phyloP scores from a whole-genome alignment of 2,888 invertebrate species.

The Nemotelus nigrinus region DNA sequence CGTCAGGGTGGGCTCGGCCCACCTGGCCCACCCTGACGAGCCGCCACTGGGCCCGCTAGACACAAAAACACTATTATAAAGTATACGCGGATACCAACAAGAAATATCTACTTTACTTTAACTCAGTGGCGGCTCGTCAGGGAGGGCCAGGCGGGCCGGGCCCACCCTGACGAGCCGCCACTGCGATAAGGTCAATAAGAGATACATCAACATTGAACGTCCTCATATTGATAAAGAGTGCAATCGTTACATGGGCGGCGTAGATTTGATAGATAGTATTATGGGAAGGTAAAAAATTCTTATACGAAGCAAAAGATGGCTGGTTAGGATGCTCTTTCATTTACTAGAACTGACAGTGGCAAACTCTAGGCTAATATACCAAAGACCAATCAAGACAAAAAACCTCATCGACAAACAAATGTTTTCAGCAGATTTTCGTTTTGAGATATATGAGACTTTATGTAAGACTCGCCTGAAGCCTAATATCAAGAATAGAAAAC shows the following conservation, averaged over 20 bases:
- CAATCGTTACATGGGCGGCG: slow-evolving; percentile 54
- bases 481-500: no score
- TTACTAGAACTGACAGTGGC: slow-evolving; percentile 55
- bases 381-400: slow-evolving; percentile 21
- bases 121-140: no score
- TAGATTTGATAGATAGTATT: slow-evolving; percentile 55
- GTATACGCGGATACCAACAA: no score
- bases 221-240: slow-evolving; percentile 54
- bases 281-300: slow-evolving; percentile 52
- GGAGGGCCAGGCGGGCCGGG: no score
- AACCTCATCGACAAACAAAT: slow-evolving; percentile 27
- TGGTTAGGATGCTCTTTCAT: slow-evolving; percentile 57
- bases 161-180: slow-evolving; percentile 30
- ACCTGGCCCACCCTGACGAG: no score
- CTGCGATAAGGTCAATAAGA: slow-evolving; percentile 53
- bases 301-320: slow-evolving; percentile 54
- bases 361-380: slow-evolving; percentile 55
- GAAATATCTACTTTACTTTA: no score
- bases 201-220: slow-evolving; percentile 51
- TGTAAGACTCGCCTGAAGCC: no score
- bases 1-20: no score
- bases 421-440: slow-evolving; percentile 45
- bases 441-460: background rate
- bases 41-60: no score
- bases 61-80: no score